These are phyloP conservation scores for Diabrotica undecimpunctata DNA, from an alignment of 1,140 invertebrate species.

Conservation along the genomic window DNA sequence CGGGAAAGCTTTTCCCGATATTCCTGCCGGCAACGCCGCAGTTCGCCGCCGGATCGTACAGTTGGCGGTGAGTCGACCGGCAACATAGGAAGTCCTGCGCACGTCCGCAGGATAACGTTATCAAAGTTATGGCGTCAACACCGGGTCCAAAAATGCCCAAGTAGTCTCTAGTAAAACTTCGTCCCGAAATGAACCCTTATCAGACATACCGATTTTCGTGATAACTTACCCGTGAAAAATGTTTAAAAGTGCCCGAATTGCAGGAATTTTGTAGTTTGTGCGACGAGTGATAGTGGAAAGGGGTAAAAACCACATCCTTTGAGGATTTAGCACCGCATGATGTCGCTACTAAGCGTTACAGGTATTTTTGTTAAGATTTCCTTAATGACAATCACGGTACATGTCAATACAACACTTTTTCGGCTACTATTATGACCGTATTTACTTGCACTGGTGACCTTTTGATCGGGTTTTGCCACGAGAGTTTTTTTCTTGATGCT, in stretches of 20 bases:
- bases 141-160: slow-evolving; percentile 3
- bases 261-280: not conserved
- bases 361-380: not conserved
- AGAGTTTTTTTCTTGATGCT: not conserved
- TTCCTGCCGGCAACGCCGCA: not conserved
- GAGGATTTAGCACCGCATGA: slow-evolving; percentile 10
- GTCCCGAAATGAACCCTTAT: not conserved
- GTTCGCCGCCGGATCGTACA: not conserved
- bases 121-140: slow-evolving; percentile 14
- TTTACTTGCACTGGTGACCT: not conserved
- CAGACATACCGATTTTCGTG: not conserved
- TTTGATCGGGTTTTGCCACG: not conserved
- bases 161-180: slow-evolving; percentile 1
- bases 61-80: not conserved
- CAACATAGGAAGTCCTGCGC: slow-evolving; percentile 11
- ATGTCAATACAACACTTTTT: no score
- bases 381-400: no score
- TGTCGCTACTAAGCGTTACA: slow-evolving; percentile 18
- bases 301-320: not conserved
- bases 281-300: not conserved
- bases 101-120: slow-evolving; percentile 17
- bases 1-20: not conserved
- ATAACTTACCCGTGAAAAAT: not conserved
- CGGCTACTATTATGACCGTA: no score
- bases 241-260: not conserved